These are phyloP conservation scores for Paraescarpia echinospica DNA, from an alignment of 1,140 invertebrate genomes.

Conservation along the genomic window DNA sequence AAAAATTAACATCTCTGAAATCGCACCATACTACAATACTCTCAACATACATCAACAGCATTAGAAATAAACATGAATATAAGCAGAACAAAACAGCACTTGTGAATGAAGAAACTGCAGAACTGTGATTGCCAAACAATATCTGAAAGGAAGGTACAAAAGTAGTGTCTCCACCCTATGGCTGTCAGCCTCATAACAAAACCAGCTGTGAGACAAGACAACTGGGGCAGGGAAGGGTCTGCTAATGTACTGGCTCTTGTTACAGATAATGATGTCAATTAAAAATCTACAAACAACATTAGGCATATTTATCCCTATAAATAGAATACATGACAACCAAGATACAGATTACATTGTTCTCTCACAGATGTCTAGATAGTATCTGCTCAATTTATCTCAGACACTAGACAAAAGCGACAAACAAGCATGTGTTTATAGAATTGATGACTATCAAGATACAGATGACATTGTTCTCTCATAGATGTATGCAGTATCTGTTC, in stretches of 20 bases:
- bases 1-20: too few species aligned
- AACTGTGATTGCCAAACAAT: too few species aligned
- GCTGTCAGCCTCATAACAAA: too few species aligned
- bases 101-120: too few species aligned
- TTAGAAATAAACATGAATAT: too few species aligned
- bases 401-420: background rate
- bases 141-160: too few species aligned
- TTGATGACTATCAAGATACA: background rate
- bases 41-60: too few species aligned
- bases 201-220: background rate
- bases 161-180: too few species aligned
- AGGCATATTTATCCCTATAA: background rate
- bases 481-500: background rate
- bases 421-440: background rate
- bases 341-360: background rate
- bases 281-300: background rate
- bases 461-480: background rate
- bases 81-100: too few species aligned
- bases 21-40: too few species aligned
- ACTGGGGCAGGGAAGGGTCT: background rate
- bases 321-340: background rate
- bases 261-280: background rate
- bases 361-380: background rate
- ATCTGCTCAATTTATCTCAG: background rate
- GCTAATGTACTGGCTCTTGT: background rate